These are phyloP conservation scores for Volucella zonaria DNA, from an alignment of 2,888 invertebrate species.

Conservation along the genomic window DNA sequence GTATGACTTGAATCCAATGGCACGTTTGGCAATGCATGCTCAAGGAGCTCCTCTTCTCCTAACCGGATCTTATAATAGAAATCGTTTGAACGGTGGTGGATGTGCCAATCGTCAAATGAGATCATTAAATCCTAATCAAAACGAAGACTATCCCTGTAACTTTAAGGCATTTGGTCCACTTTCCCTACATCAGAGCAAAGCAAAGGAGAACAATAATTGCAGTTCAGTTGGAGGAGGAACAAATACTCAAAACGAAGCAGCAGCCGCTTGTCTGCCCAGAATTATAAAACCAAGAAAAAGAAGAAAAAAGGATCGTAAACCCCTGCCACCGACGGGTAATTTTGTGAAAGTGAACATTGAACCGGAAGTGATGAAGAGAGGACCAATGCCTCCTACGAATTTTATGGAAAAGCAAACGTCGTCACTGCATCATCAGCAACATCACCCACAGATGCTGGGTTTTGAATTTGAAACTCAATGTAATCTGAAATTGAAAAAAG, in stretches of 20 bases:
- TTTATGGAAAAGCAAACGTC: slow-evolving; percentile 32
- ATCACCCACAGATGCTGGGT: slow-evolving; percentile 58
- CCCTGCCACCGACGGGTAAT: slow-evolving; percentile 78
- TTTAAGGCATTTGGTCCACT: slow-evolving; percentile 49
- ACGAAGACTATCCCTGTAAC: slow-evolving; percentile 54
- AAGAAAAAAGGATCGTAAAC: slow-evolving; percentile 94
- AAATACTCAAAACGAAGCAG: slow-evolving; percentile 66
- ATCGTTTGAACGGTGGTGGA: slow-evolving; percentile 48
- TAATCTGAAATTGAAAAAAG: slow-evolving; percentile 53
- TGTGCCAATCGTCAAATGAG: slow-evolving; percentile 53
- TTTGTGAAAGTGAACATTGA: slow-evolving; percentile 58
- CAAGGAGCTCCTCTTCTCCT: slow-evolving; percentile 93
- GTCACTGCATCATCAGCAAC: slow-evolving; percentile 26
- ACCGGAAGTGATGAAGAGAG: slow-evolving; percentile 51
- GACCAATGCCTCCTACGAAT: slow-evolving; percentile 7
- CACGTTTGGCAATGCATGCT: slow-evolving; percentile 91
- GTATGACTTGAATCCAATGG: slow-evolving; percentile 82
- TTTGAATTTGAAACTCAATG: slow-evolving; percentile 59
- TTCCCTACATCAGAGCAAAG: slow-evolving; percentile 46
- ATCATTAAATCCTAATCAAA: slow-evolving; percentile 39
- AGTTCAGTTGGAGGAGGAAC: slow-evolving; percentile 78
- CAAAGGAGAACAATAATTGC: slow-evolving; percentile 56
- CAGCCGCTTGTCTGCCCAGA: slow-evolving; percentile 90
- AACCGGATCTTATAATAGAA: slow-evolving; percentile 63
- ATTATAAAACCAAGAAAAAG: slow-evolving; percentile 95